These are phyloP conservation scores for Gari tellinella DNA, from an alignment of 2,888 invertebrate genomes.

Conservation along the genomic window DNA sequence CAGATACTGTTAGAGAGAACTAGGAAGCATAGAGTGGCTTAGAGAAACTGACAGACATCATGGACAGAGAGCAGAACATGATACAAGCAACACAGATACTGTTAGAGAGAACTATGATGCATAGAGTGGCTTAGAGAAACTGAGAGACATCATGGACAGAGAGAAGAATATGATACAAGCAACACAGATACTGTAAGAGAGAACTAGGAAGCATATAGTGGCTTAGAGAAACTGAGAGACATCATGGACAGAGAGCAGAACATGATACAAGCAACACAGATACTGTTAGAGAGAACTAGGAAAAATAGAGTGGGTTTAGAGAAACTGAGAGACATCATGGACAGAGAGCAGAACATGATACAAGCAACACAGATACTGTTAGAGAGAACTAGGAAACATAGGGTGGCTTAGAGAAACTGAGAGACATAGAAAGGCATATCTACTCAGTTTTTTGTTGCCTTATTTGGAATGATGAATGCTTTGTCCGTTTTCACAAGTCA, in stretches of 20 bases:
- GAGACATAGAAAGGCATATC: no score
- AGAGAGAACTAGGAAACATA: no score
- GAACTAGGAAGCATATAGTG: no score
- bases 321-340: constrained; percentile 68
- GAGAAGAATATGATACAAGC: constrained; percentile 78
- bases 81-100: constrained; percentile 67
- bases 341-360: constrained; percentile 75
- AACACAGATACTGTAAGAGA: constrained; percentile 58
- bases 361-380: constrained; percentile 66
- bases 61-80: constrained; percentile 75
- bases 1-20: constrained; percentile 33
- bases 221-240: constrained; percentile 64
- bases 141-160: constrained; percentile 66
- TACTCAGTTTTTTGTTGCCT: no score
- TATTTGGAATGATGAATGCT: no score
- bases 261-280: constrained; percentile 74
- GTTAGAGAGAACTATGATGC: no score
- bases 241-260: constrained; percentile 71
- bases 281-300: no score
- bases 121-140: no score
- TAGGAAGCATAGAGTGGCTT: no score
- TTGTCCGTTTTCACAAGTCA: no score
- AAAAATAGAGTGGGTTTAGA: no score
- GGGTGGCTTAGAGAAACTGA: constrained; percentile 65
- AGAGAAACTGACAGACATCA: constrained; percentile 66